Base-by-base conservation (phyloP, 1,140 invertebrate species). In the Drosophila elegans region DNA sequence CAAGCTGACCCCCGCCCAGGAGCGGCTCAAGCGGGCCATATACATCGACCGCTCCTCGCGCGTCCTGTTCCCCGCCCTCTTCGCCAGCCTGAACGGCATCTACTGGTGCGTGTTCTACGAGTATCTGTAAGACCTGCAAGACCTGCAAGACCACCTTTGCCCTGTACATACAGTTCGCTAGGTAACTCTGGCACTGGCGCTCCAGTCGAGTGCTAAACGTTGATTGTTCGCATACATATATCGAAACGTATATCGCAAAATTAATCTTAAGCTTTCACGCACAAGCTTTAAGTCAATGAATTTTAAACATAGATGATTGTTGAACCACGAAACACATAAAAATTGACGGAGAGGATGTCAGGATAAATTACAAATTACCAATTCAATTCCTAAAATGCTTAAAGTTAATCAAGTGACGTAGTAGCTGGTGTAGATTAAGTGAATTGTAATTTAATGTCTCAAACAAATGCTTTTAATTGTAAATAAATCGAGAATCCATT, bases 81-180 rank as follows among this genome's bases (percentile, higher is more conserved):
- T 98, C 88, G 94, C 97, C 27, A 93, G 97, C 48, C 94, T 98
- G 11, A 98, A 98, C 93, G 94, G 94, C 69, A 96, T 96, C 69
- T 98, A 98, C 91, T 98, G 97, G 97, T 95, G 96, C 63, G 95
- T 97, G 91, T 98, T 98, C 93, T 96, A 96, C 25, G 95, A 97
- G 88, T 97, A 96, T 92, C 95, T 97, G 90, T 97, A 95, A 91
- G 68, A 69, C 56, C 51, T 49, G 21, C 13, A 16, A n/a, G 16
- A 41, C 13, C 16, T 5, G 27, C 32, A 5, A 21, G 41, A 34
- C 13, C n/a, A 10, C 44, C 52, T 54, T 53, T 61, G 52, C 49
- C 57, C 44, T 82, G 82, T 85, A 86, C 74, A 85, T 86, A 85
- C 42, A 27, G 5, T 52, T 68, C 46, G 29, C 60, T 42, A 63